Conservation (phyloP, 2,797 vertebrate species). For the Diceros bicornis region DNA sequence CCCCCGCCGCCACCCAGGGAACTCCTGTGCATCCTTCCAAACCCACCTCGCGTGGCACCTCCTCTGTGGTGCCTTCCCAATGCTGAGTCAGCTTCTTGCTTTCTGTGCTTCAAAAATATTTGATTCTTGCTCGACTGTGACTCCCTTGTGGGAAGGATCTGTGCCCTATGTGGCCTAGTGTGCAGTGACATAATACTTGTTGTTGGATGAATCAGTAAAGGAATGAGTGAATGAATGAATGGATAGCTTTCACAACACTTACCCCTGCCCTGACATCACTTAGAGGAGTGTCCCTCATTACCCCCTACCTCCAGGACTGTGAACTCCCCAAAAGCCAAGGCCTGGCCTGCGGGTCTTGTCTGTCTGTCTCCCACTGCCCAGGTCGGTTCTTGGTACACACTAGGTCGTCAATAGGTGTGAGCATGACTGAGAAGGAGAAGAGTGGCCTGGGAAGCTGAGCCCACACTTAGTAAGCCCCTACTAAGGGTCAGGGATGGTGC, state of each 20-base stretch:
- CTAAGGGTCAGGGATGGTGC: neutral
- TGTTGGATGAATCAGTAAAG: neutral
- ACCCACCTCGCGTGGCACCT: neutral
- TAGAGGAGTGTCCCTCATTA: neutral
- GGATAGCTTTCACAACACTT: neutral
- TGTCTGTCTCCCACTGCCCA: neutral
- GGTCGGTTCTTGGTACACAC: neutral
- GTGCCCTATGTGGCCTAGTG: neutral
- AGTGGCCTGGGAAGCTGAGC: neutral
- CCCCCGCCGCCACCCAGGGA: neutral
- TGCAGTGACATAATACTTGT: neutral
- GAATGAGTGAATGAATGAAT: neutral
- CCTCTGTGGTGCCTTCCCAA: neutral
- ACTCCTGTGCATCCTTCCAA: conserved; percentile 43
- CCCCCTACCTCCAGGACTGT: neutral
- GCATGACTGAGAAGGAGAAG: neutral
- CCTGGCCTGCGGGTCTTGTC: neutral
- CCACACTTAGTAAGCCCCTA: neutral
- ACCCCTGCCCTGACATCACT: neutral
- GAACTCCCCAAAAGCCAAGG: neutral
- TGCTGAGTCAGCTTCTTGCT: neutral
- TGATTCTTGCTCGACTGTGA: neutral
- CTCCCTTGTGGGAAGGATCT: neutral
- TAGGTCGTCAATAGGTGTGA: neutral
- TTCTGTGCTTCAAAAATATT: neutral